Conservation (phyloP, 2,113 vertebrate species). For the Entomyzon cyanotis region DNA sequence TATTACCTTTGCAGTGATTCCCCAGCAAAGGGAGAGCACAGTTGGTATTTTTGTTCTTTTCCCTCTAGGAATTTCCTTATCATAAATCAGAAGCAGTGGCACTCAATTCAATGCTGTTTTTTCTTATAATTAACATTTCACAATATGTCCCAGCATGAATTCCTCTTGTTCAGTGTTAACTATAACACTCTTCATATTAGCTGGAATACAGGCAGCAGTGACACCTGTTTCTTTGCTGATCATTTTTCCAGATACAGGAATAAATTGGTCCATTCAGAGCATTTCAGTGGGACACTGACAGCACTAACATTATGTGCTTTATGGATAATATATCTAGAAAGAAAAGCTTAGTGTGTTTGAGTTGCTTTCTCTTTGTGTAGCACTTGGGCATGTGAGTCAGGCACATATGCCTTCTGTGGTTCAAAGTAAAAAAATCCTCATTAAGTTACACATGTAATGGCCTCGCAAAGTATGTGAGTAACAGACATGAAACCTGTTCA, state of each 20-base stretch:
- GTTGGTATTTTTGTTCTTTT: background rate
- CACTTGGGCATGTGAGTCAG: background rate
- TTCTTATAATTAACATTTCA: constrained; percentile 16
- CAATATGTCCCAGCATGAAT: background rate
- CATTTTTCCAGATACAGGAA: background rate
- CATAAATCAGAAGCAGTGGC: background rate
- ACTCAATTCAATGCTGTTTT: background rate
- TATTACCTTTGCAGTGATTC: background rate
- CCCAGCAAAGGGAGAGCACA: background rate
- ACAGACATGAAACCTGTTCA: background rate
- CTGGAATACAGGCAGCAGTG: background rate
- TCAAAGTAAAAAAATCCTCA: constrained; percentile 3
- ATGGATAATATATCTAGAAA: background rate
- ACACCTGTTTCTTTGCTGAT: background rate
- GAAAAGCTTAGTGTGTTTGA: background rate
- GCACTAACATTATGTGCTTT: background rate
- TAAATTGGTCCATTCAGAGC: background rate
- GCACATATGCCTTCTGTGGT: background rate
- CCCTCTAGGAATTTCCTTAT: background rate
- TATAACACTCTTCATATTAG: background rate
- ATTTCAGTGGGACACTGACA: background rate
- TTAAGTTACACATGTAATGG: background rate
- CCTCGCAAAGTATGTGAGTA: background rate
- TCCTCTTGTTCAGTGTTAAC: background rate
- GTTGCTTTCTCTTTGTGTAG: background rate